Base-by-base conservation (phyloP, 1,140 invertebrate species). In the Pogonomyrmex californicus region DNA sequence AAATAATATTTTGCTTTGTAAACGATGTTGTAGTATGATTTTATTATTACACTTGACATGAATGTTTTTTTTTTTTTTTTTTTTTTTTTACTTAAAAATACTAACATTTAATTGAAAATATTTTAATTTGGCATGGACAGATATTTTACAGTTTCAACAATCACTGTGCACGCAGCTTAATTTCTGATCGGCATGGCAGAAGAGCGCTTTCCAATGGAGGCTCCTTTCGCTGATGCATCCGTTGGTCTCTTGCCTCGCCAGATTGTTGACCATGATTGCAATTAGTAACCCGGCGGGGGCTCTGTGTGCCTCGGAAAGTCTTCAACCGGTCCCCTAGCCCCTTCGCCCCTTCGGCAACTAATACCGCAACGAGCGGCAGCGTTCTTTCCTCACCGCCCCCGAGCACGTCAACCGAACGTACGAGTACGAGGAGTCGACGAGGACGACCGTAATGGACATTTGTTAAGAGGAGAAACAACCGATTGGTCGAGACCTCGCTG, bases 241-340 rank as follows among this genome's bases (percentile, higher is more conserved):
- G 65, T 77, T 86, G 75, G 78, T 51, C 86, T 78, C 58, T 85
- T 88, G 76, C 78, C 87, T 88, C 82, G 58, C 86, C 87, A 91
- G 91, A 91, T 91, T 89, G 91, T 90, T 87, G 85, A 88, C 87
- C 86, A 87, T 91, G 92, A 93, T 93, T 93, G 93, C 92, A 93
- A 93, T 93, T 93, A 93, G 92, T 88, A 91, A 90, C 89, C 86
- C 92, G 87, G 88, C 91, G 87, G 91, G 91, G 87, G 87, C 87
- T 63, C 73, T 92, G 68, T 91, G 86, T 88, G 82, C 90, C 88
- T 90, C 14, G 86, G 86, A 90, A 88, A 88, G 88, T 68, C 71
- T 77, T 82, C 76, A 58, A 60, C 51, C 82, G 17, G 33, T 17
- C 75, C 33, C 17, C 36, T 36, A 33, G 9, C 9, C 36, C 71